A percentile compares a stretch with the other conserved stretches of the same genome.
Conservation (phyloP, 1,140 invertebrate genomes). For the Drosophila sechellia region DNA sequence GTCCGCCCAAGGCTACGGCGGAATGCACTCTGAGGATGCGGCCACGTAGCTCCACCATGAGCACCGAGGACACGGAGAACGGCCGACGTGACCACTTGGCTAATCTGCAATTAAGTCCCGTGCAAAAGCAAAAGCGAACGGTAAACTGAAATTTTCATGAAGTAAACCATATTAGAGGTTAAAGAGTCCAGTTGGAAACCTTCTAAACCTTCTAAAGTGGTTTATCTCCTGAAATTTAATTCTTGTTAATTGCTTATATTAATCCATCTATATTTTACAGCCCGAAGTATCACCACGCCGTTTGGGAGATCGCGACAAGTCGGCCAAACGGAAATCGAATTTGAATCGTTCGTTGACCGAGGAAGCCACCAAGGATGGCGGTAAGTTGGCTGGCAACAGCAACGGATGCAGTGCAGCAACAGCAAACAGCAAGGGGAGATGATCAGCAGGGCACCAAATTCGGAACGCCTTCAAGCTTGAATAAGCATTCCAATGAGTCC, state of each 20-base stretch:
- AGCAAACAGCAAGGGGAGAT: not conserved
- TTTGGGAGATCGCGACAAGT: conserved; percentile 87
- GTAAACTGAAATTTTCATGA: conserved; percentile 7
- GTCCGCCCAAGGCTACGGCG: conserved; percentile 34
- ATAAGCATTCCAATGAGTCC: conserved; percentile 19
- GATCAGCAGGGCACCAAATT: conserved; percentile 25
- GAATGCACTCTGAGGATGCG: conserved; percentile 66
- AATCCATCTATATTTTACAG: conserved; percentile 31
- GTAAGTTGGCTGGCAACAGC: conserved; percentile 56
- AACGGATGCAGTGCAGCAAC: conserved; percentile 27
- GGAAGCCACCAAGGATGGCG: conserved; percentile 85
- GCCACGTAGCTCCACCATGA: conserved; percentile 71
- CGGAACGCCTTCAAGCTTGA: conserved; percentile 58
- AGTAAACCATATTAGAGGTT: not conserved
- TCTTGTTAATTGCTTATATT: not conserved
- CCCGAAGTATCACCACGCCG: conserved; percentile 69
- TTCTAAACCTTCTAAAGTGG: too few species aligned
- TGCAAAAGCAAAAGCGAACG: conserved; percentile 71
- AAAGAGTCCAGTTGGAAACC: too few species aligned
- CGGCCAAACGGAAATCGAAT: conserved; percentile 88
- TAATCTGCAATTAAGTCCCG: conserved; percentile 71
- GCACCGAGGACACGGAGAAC: conserved; percentile 42
- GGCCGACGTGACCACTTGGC: conserved; percentile 53
- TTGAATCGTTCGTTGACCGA: conserved; percentile 87
- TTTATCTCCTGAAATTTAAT: too few species aligned